Conservation (phyloP, 2,113 vertebrate genomes). For the Rhodinocichla rosea region DNA sequence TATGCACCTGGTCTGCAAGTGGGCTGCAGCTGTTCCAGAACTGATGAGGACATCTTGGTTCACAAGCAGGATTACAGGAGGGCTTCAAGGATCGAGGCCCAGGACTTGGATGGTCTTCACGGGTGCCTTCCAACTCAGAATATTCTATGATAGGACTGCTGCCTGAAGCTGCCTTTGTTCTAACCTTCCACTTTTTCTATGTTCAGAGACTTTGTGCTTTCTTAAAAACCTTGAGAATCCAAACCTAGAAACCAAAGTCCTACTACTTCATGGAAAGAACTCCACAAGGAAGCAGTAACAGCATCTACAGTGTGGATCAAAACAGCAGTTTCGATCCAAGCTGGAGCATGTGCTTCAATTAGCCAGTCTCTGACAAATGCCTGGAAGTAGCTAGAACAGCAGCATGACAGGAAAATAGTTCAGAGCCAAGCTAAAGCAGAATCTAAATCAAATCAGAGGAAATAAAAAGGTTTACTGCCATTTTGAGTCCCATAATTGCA, state of each 20-base stretch:
- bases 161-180: neutral
- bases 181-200: neutral
- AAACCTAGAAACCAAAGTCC: neutral
- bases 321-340: neutral
- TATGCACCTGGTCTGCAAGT: neutral
- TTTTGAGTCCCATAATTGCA: neutral
- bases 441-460: conserved; percentile 3
- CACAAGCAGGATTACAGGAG: neutral
- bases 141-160: neutral
- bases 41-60: neutral
- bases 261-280: neutral
- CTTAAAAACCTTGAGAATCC: neutral
- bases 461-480: conserved; percentile 21
- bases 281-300: neutral
- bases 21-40: neutral
- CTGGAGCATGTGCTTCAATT: neutral
- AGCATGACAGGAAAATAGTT: neutral
- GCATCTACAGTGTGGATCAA: neutral
- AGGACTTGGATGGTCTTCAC: neutral
- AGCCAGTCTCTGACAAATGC: neutral
- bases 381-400: neutral
- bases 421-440: conserved; percentile 20
- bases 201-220: neutral
- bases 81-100: neutral
- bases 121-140: neutral